phyloP scores from a whole-genome alignment of 2,888 invertebrate species.

The Drosophila kanekoi region DNA sequence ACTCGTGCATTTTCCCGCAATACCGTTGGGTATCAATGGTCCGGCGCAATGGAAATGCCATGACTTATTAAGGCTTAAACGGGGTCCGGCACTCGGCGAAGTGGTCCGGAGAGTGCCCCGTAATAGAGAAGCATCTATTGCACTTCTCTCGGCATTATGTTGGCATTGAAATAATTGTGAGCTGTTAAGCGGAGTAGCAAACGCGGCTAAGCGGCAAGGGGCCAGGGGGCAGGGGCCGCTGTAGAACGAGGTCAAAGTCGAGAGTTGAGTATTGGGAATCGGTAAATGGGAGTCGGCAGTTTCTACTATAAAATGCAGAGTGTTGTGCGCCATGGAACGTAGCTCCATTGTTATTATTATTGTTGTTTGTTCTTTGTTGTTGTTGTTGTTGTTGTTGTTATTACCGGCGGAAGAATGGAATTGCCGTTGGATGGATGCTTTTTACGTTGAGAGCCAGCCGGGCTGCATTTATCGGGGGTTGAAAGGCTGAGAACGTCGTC shows the following conservation, averaged over 20 bases:
- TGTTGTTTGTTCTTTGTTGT: conserved; percentile 37
- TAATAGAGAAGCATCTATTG: conserved; percentile 1
- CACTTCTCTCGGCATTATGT: conserved; percentile 16
- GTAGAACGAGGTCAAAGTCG: conserved; percentile 46
- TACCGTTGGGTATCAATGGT: conserved; percentile 23
- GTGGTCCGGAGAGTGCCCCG: conserved; percentile 11
- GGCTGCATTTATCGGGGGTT: conserved; percentile 43
- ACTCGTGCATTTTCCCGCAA: not conserved
- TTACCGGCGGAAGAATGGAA: conserved; percentile 72
- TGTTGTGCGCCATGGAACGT: conserved; percentile 27
- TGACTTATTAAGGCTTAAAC: conserved; percentile 48
- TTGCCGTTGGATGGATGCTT: conserved; percentile 67
- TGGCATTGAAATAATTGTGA: conserved; percentile 69
- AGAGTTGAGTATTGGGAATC: conserved; percentile 7
- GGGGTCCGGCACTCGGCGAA: conserved; percentile 25
- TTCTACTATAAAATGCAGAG: conserved; percentile 54
- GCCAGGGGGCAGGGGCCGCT: not conserved
- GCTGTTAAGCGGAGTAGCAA: conserved; percentile 55
- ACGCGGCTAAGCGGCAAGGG: conserved; percentile 1
- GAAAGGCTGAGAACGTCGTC: conserved; percentile 34
- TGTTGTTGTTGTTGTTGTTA: conserved; percentile 60
- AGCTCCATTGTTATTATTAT: conserved; percentile 50
- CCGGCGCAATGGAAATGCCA: conserved; percentile 47
- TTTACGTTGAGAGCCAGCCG: conserved; percentile 21
- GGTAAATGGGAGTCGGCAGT: conserved; percentile 3